These are phyloP conservation scores for Neoarius graeffei DNA, from an alignment of 2,113 vertebrate genomes.

Conservation along the genomic window DNA sequence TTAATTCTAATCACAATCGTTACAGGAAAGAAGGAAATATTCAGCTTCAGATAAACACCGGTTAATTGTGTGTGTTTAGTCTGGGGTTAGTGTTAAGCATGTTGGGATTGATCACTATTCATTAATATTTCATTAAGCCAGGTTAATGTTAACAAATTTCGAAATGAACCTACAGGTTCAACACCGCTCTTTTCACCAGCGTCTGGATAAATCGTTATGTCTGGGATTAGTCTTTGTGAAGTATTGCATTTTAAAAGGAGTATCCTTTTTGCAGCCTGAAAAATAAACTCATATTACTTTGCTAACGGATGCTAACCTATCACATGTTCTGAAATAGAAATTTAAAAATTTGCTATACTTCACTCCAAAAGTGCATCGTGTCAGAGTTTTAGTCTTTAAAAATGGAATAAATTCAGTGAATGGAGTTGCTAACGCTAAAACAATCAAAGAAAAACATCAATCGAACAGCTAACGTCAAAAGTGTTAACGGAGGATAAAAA, in stretches of 20 bases:
- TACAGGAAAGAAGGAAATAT: not conserved
- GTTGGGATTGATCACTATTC: too few species aligned
- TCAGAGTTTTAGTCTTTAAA: not conserved
- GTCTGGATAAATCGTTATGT: not conserved
- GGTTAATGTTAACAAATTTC: not conserved
- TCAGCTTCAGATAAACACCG: not conserved
- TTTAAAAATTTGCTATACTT: not conserved
- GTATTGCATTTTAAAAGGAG: not conserved
- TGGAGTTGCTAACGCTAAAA: not conserved
- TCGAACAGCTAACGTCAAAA: not conserved
- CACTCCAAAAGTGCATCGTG: not conserved
- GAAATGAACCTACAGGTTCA: not conserved
- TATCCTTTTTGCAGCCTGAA: not conserved
- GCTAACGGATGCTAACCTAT: not conserved
- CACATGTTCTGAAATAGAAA: not conserved
- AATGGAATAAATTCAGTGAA: not conserved
- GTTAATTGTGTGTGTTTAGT: not conserved
- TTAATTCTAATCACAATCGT: not conserved
- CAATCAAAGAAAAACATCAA: not conserved
- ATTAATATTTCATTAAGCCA: not conserved
- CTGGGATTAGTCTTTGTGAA: not conserved
- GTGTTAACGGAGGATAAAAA: not conserved
- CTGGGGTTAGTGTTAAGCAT: not conserved
- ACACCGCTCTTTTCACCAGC: not conserved
- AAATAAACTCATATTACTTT: not conserved